A percentile compares a stretch with the other conserved stretches of the same genome.
These are phyloP conservation scores for Coleophora deauratella DNA, from an alignment of 2,888 invertebrate genomes.

Conservation along the genomic window DNA sequence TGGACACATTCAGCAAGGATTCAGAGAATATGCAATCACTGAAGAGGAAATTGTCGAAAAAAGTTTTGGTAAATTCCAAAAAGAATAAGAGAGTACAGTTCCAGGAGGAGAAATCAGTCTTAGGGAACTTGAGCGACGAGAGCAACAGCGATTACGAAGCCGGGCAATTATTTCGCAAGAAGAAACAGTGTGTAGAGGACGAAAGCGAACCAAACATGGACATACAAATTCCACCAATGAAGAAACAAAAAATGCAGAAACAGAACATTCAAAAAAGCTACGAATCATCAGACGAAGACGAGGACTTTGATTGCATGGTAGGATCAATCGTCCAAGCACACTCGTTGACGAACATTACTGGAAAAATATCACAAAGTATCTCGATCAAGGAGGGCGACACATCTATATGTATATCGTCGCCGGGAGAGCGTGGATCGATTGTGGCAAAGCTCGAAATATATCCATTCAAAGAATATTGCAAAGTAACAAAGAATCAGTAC, in stretches of 20 bases:
- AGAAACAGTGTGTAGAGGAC: neutral
- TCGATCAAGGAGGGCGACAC: neutral
- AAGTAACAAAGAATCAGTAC: too few species aligned
- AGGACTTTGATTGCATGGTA: conserved; percentile 8
- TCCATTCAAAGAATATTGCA: too few species aligned
- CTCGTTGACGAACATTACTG: conserved; percentile 12
- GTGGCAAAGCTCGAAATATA: too few species aligned
- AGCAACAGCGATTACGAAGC: neutral
- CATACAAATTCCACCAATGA: neutral
- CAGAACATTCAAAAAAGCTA: neutral
- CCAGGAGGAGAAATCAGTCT: neutral
- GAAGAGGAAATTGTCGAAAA: neutral
- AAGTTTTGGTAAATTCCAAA: too few species aligned
- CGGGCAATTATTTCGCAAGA: too few species aligned
- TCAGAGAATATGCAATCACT: too few species aligned
- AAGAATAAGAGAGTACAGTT: neutral
- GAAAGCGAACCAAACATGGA: neutral
- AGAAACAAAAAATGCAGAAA: neutral
- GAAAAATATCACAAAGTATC: conserved; percentile 12
- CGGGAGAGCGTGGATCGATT: too few species aligned
- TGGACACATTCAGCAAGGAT: neutral
- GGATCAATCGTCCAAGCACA: conserved; percentile 11
- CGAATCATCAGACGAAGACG: neutral
- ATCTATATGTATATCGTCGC: too few species aligned
- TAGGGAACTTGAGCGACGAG: neutral